Evolutionary conservation across 2,888 invertebrate genomes (phyloP).

Genomic region (Melanotus villosus): DNA sequence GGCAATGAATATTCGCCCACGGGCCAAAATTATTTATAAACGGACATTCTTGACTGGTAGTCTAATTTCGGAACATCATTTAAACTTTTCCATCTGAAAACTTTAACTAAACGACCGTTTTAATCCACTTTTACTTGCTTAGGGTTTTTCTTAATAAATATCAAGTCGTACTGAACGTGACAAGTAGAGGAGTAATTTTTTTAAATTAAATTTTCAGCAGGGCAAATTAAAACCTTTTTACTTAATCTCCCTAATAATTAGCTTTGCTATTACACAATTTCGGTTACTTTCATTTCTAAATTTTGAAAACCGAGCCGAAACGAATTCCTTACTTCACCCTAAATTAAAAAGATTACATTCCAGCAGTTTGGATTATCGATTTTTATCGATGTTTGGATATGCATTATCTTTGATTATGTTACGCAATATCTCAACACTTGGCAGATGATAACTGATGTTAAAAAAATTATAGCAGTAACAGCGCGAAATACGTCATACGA

Average conservation of each 20-base stretch:
- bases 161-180: too few relatives aligned
- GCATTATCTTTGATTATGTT: background rate
- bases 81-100: background rate
- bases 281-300: too few relatives aligned
- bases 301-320: too few relatives aligned
- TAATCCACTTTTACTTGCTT: background rate
- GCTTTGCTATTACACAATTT: too few relatives aligned
- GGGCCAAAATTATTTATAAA: slow-evolving; percentile 5
- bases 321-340: too few relatives aligned
- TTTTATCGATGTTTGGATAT: background rate
- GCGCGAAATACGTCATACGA: background rate
- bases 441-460: background rate
- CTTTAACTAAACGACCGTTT: background rate
- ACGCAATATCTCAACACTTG: background rate
- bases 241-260: too few relatives aligned
- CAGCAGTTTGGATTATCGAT: background rate
- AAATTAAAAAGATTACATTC: too few relatives aligned
- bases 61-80: slow-evolving; percentile 1
- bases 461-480: background rate
- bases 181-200: too few relatives aligned
- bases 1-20: slow-evolving; percentile 1
- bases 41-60: background rate
- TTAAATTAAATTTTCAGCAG: too few relatives aligned
- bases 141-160: background rate
- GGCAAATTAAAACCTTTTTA: too few relatives aligned